Conservation (phyloP, 1,140 invertebrate species). For the Drosophila pandora region DNA sequence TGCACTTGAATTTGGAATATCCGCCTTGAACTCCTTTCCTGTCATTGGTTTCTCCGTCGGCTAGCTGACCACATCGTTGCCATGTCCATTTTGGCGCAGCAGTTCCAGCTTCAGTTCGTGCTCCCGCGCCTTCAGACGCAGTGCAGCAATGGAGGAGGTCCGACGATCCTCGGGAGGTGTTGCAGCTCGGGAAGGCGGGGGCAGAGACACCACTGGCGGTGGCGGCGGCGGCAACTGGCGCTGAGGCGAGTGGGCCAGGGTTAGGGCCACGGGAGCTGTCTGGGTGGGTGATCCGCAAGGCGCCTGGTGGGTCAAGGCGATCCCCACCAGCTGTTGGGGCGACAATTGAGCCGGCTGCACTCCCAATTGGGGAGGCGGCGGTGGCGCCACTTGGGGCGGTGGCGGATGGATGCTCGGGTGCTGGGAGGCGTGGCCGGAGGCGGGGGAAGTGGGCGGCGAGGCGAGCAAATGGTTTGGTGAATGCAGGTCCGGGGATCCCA, state of each 20-base stretch:
- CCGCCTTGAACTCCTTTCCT: background rate
- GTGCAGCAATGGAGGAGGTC: slow-evolving; percentile 94
- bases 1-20: slow-evolving; percentile 41
- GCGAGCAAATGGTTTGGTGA: slow-evolving; percentile 78
- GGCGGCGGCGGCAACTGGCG: slow-evolving; percentile 65
- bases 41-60: slow-evolving; percentile 18
- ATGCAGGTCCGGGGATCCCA: slow-evolving; percentile 81
- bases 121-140: slow-evolving; percentile 95
- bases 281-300: slow-evolving; percentile 59
- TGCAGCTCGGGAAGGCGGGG: slow-evolving; percentile 66
- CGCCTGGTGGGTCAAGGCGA: slow-evolving; percentile 66
- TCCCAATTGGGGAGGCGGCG: slow-evolving; percentile 2
- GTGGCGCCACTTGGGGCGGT: slow-evolving; percentile 30
- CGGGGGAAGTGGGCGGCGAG: slow-evolving; percentile 86
- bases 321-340: slow-evolving; percentile 63
- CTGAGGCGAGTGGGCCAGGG: slow-evolving; percentile 56
- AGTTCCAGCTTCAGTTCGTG: slow-evolving; percentile 94
- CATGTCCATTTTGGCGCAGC: slow-evolving; percentile 90
- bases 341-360: slow-evolving; percentile 56
- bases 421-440: slow-evolving; percentile 81
- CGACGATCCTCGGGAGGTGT: slow-evolving; percentile 90
- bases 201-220: slow-evolving; percentile 4
- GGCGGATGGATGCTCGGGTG: slow-evolving; percentile 26
- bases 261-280: slow-evolving; percentile 65
- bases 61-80: slow-evolving; percentile 88